Evolutionary conservation across 2,797 vertebrate species (phyloP).

Genomic region (Sebastes nivosus): DNA sequence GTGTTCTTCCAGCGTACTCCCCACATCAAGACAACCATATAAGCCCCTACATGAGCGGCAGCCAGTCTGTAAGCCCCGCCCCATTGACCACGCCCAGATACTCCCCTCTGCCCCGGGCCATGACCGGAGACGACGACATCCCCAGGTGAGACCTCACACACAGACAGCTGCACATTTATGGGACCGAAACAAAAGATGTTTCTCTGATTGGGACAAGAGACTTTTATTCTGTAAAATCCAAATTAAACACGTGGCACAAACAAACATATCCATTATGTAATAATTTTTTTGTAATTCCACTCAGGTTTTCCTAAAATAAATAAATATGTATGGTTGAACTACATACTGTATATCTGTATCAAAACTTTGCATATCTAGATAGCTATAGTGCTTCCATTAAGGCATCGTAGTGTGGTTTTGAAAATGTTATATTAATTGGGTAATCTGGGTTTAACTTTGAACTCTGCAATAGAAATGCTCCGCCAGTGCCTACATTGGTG

Average conservation of each 20-base stretch:
- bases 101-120: constrained; percentile 90
- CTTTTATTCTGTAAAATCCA: neutral
- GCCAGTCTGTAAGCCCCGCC: constrained; percentile 78
- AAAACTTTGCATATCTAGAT: neutral
- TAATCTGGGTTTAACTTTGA: too few relatives aligned
- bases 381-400: neutral
- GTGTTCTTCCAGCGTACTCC: constrained; percentile 86
- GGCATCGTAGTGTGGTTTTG: neutral
- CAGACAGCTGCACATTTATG: neutral
- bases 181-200: neutral
- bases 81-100: constrained; percentile 85
- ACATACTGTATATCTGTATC: neutral
- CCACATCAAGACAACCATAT: constrained; percentile 93
- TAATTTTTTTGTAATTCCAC: neutral
- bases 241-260: neutral
- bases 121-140: constrained; percentile 92
- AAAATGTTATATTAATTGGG: neutral
- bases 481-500: too few relatives aligned
- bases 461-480: too few relatives aligned
- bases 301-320: neutral
- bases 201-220: neutral
- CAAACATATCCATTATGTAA: neutral
- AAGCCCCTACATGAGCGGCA: constrained; percentile 87
- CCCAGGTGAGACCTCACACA: constrained; percentile 83
- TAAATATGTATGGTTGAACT: neutral